Evolutionary conservation across 1,140 invertebrate genomes (phyloP), one percentile per base, ranked within the genome.

Genomic region (Hormaphis cornu): DNA sequence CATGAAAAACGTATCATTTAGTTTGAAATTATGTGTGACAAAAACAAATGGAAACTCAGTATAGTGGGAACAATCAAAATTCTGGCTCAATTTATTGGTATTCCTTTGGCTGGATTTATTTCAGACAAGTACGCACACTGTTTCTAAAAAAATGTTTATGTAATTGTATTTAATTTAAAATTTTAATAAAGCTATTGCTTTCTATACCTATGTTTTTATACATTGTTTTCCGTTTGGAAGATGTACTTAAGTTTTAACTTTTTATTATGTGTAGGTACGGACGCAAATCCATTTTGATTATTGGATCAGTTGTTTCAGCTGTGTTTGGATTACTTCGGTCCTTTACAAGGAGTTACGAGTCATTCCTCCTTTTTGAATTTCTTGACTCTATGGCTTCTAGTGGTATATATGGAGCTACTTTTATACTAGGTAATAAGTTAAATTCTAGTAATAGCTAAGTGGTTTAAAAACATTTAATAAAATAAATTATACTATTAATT

Each of bases 361-460:
- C 78, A 46, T 86, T 85, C 72, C 72, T 80, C 52, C 66, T 80
- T 2, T 80, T 86, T 59, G 80, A 83, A 3, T 81, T 85, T 72
- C 72, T 85, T 0, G 83, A 84, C 73, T 83, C 84, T 0, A 73
- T 85, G 9, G 81, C 81, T 8, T 82, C 82, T 3, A 79, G 83
- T 10, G 84, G 84, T 10, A 80, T 85, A 16, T 86, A 83, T 75
- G 82, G 84, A 9, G 75, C 84, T 33, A 81, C 82, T 0, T 86
- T 86, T 74, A 84, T 86, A 46, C 78, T 86, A 26, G 84, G 84
- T 83, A 74, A 76, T n/a, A n/a, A n/a, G n/a, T n/a, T n/a, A n/a
- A n/a, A n/a, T n/a, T n/a, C n/a, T n/a, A n/a, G n/a, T n/a, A n/a
- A n/a, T n/a, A n/a, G n/a, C n/a, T n/a, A n/a, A n/a, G n/a, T n/a